phyloP scores from a whole-genome alignment of 2,888 invertebrate genomes.

The Taphrorychus bicolor region DNA sequence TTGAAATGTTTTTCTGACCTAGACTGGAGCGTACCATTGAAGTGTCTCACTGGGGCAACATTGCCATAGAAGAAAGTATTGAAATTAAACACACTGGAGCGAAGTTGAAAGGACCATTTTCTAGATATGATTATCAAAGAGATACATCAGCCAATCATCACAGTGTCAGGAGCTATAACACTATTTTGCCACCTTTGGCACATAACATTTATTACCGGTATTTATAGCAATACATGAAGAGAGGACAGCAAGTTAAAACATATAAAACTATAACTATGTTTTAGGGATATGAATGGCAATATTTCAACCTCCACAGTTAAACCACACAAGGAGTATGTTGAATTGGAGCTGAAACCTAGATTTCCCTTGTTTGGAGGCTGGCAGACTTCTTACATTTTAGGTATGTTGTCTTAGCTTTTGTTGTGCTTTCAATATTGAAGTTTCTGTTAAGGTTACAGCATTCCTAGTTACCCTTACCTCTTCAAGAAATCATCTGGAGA shows the following conservation, averaged over 20 bases:
- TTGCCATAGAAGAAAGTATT: conserved; percentile 94
- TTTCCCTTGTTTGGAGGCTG: conserved; percentile 99
- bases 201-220: conserved; percentile 89
- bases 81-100: conserved; percentile 95
- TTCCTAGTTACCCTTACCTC: conserved; percentile 96
- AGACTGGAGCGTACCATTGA: conserved; percentile 80
- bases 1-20: neutral
- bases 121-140: conserved; percentile 96
- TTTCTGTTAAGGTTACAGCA: conserved; percentile 74
- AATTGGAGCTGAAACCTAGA: conserved; percentile 93
- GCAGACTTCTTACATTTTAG: conserved; percentile 93
- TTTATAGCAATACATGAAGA: conserved; percentile 54
- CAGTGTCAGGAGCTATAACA: conserved; percentile 92
- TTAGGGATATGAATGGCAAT: conserved; percentile 96
- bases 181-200: conserved; percentile 84
- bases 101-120: conserved; percentile 91
- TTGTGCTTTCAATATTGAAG: neutral
- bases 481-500: conserved; percentile 76
- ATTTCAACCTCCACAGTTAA: conserved; percentile 97
- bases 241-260: neutral
- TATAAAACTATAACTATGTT: neutral
- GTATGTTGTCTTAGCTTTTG: neutral
- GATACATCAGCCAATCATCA: conserved; percentile 88
- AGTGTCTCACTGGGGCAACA: conserved; percentile 99
- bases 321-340: conserved; percentile 88